Base-by-base conservation (phyloP, 2,113 vertebrate species). In the Tetrao urogallus region DNA sequence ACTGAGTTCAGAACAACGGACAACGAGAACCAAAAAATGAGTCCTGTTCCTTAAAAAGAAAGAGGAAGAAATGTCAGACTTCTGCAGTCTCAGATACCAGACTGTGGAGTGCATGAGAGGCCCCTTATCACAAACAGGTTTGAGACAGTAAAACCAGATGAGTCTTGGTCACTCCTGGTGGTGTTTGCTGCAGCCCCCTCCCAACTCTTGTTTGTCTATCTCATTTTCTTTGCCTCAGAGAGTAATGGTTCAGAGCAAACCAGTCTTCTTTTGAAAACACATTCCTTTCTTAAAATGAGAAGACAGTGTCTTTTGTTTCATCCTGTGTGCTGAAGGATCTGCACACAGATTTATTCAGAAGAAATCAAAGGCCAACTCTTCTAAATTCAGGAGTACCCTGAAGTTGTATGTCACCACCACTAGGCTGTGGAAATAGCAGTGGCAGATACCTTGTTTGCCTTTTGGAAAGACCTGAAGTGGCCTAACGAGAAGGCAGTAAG, bases 1-100 rank as follows among this genome's bases (percentile, higher is more conserved):
- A 64, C 54, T 74, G 63, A 93, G 73, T 75, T 84, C 63, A 64
- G 38, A 50, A 73, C 40, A 61, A 65, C 21, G 13, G 81, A 78
- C 69, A 82, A 38, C 86, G 36, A 73, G 48, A 78, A 83, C 42
- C 64, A 88, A 82, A 87, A 69, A 38, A n/a, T 42, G 38, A 82
- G 20, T 69, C 85, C 66, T 88, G 76, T 83, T 90, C 81, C 81
- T 90, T 36, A 92, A 83, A 96, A 91, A 86, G 57, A 91, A 93
- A 88, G 57, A 82, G 95, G 86, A 78, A 91, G 56, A 81, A 77
- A 45, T 65, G 4, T 32, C 81, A 47, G 50, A 57, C 56, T 78
- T 69, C 40, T 88, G 75, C 15, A 86, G 58, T 17, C 40, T 88
- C 9, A 7, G 45, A 76, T 70, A 28, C 19, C 43, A 63, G 38